These are phyloP conservation scores for Ia io DNA, from an alignment of 2,113 vertebrate genomes.

Conservation along the genomic window DNA sequence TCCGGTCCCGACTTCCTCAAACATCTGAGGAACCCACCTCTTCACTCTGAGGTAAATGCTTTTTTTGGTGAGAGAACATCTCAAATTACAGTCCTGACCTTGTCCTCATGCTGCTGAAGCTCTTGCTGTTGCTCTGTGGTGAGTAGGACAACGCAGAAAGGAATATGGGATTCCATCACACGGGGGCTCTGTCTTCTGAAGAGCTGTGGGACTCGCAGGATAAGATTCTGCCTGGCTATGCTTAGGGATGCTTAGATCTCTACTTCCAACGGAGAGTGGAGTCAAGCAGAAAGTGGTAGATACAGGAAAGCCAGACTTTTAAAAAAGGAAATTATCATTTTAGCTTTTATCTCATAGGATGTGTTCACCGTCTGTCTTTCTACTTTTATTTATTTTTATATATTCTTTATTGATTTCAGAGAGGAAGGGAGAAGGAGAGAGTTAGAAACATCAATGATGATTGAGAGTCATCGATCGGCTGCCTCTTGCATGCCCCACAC, in stretches of 20 bases:
- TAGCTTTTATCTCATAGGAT: neutral
- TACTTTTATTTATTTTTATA: too few relatives aligned
- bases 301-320: neutral
- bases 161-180: neutral
- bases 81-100: neutral
- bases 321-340: neutral
- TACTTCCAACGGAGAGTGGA: neutral
- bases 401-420: too few relatives aligned
- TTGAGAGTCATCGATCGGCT: too few relatives aligned
- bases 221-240: neutral
- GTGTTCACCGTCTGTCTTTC: neutral
- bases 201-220: neutral
- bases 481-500: too few relatives aligned
- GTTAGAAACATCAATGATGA: too few relatives aligned
- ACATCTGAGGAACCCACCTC: neutral
- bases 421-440: too few relatives aligned
- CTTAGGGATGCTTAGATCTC: neutral
- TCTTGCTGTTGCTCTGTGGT: conserved; percentile 64
- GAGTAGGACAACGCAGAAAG: neutral
- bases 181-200: neutral
- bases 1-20: conserved; percentile 36
- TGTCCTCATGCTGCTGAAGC: conserved; percentile 49
- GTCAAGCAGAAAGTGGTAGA: neutral
- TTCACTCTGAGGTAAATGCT: neutral
- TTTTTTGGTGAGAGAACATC: neutral